phyloP scores from a whole-genome alignment of 1,140 invertebrate genomes.

The Brachionus sp. region DNA sequence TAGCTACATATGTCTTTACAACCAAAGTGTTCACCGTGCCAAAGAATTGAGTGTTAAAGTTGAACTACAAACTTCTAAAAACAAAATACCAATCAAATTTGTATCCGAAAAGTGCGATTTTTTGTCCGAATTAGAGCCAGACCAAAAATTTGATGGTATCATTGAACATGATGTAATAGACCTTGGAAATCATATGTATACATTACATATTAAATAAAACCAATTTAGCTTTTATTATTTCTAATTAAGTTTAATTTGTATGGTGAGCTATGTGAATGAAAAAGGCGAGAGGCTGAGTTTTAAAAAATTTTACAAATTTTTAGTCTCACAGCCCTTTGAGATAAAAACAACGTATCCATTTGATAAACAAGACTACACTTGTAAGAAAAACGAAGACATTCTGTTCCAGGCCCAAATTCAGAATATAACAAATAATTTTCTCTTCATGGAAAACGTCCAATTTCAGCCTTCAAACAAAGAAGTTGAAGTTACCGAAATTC shows the following conservation, averaged over 20 bases:
- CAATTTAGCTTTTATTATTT: background rate
- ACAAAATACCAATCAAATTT: conserved; percentile 11
- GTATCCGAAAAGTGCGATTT: background rate
- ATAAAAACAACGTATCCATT: conserved; percentile 30
- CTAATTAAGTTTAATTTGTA: conserved; percentile 25
- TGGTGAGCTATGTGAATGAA: conserved; percentile 25
- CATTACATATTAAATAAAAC: background rate
- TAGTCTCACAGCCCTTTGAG: conserved; percentile 29
- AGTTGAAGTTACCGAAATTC: background rate
- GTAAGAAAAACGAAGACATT: background rate
- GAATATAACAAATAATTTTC: conserved; percentile 17
- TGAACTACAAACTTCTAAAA: conserved; percentile 4
- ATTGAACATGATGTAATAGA: conserved; percentile 36
- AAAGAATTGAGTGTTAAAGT: conserved; percentile 19
- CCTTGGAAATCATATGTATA: conserved; percentile 41
- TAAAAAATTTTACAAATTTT: conserved; percentile 45
- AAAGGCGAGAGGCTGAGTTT: conserved; percentile 16
- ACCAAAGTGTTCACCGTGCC: conserved; percentile 20
- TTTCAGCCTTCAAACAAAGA: background rate
- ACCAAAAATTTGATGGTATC: conserved; percentile 39
- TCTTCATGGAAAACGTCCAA: conserved; percentile 38
- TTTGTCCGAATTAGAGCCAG: background rate
- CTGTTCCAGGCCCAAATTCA: conserved; percentile 41
- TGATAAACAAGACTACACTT: background rate
- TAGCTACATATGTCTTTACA: conserved; percentile 35